Evolutionary conservation across 2,888 invertebrate species (phyloP).

Genomic region (Thyatira batis): DNA sequence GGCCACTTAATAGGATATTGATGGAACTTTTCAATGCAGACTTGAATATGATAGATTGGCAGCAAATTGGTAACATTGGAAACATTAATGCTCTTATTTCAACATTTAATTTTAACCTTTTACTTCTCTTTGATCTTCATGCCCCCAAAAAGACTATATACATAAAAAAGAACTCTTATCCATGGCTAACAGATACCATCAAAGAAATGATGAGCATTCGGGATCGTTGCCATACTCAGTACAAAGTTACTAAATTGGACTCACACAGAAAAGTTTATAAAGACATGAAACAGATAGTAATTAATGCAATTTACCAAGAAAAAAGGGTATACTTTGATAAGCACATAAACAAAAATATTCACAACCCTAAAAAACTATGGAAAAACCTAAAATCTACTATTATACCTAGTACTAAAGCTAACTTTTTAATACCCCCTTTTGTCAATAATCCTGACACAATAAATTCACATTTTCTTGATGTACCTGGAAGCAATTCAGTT

Average conservation of each 20-base stretch:
- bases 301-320: slow-evolving; percentile 3
- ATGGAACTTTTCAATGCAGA: background rate
- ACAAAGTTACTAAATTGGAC: background rate
- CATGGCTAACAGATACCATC: slow-evolving; percentile 9
- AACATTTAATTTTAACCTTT: background rate
- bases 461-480: background rate
- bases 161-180: slow-evolving; percentile 2
- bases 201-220: background rate
- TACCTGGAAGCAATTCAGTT: background rate
- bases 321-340: slow-evolving; percentile 13
- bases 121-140: background rate
- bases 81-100: background rate
- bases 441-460: background rate
- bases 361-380: slow-evolving; percentile 11
- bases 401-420: background rate
- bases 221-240: background rate
- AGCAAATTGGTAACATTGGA: background rate
- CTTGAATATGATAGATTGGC: background rate
- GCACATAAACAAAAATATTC: slow-evolving; percentile 8
- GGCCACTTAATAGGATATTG: background rate
- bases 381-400: slow-evolving; percentile 12
- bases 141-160: slow-evolving; percentile 7
- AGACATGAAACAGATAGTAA: background rate
- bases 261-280: background rate
- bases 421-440: background rate